A percentile compares a stretch with the other conserved stretches of the same genome.
These are phyloP conservation scores for Grapholita molesta DNA, from an alignment of 1,140 invertebrate species.

Conservation along the genomic window DNA sequence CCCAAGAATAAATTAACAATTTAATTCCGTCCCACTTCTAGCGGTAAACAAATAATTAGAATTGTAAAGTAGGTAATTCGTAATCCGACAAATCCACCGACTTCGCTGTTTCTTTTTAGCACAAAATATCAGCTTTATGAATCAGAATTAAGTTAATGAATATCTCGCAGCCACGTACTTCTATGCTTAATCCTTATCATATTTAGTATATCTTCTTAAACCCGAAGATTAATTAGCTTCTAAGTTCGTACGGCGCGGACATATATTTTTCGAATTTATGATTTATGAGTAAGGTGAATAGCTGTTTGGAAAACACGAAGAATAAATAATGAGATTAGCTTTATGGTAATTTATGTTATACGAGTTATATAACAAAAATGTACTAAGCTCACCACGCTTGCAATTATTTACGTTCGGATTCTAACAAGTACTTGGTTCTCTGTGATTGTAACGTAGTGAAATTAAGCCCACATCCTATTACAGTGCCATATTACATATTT, in stretches of 20 bases:
- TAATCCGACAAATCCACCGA: conserved; percentile 44
- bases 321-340: too few species aligned
- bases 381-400: too few species aligned
- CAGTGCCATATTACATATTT: too few species aligned
- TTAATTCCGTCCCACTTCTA: conserved; percentile 46
- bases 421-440: too few species aligned
- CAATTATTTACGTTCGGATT: too few species aligned
- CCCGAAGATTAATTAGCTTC: background rate
- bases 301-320: too few species aligned
- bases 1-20: conserved; percentile 62
- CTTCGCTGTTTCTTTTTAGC: conserved; percentile 28
- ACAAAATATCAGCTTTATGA: conserved; percentile 8
- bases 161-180: conserved; percentile 4
- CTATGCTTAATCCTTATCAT: conserved; percentile 5
- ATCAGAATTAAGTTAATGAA: conserved; percentile 4
- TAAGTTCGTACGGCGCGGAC: background rate
- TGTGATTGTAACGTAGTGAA: too few species aligned
- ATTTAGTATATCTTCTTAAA: conserved; percentile 8
- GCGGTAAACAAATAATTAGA: conserved; percentile 63
- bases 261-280: background rate
- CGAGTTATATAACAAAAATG: too few species aligned
- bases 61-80: conserved; percentile 63
- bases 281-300: too few species aligned
- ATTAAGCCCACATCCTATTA: too few species aligned
- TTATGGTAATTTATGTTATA: too few species aligned